Percentiles rank a stretch among this genome's conserved stretches.
These are phyloP conservation scores for Halictus rubicundus DNA, from an alignment of 1,140 invertebrate genomes.

Conservation along the genomic window DNA sequence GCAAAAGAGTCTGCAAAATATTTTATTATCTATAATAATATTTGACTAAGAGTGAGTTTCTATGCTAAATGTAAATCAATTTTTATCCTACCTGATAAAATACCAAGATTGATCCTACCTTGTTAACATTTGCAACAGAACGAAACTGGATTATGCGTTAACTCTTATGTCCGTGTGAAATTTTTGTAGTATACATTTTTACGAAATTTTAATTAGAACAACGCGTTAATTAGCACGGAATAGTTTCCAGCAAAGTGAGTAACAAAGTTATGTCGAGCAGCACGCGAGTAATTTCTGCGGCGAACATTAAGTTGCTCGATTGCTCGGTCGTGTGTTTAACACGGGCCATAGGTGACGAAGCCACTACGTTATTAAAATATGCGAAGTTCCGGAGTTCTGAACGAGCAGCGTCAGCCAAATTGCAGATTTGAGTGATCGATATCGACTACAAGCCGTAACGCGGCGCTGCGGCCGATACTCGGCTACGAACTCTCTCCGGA, in stretches of 20 bases:
- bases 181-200: no score
- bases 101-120: no score
- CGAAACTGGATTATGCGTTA: no score
- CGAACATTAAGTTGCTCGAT: neutral
- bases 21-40: no score
- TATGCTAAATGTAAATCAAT: no score
- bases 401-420: conserved; percentile 32
- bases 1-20: no score
- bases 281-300: neutral
- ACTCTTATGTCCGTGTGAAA: no score
- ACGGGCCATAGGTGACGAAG: neutral
- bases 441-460: conserved; percentile 4
- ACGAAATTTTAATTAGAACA: no score
- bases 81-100: no score
- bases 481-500: neutral
- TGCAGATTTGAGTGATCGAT: conserved; percentile 35
- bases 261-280: neutral
- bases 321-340: neutral
- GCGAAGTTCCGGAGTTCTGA: neutral
- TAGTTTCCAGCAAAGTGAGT: neutral
- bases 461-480: neutral
- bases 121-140: no score
- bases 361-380: conserved; percentile 1
- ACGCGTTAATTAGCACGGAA: no score
- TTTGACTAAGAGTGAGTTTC: no score